A percentile compares a stretch with the other conserved stretches of the same genome.
Conservation (phyloP, 2,113 vertebrate species). For the Rhinogobius similis region DNA sequence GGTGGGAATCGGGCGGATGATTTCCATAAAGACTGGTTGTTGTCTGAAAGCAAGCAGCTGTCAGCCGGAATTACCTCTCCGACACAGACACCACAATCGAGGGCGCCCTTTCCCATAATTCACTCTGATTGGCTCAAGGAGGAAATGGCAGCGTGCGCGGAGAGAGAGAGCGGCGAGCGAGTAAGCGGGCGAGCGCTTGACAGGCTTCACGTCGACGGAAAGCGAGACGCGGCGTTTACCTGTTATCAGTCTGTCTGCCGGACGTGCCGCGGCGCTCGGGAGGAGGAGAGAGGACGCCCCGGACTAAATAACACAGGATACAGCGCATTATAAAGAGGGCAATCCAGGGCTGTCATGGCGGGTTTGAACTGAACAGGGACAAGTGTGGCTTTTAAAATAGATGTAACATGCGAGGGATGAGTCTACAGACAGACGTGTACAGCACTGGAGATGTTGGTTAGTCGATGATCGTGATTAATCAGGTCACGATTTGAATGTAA, state of each 20-base stretch:
- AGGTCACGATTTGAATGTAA: too few species aligned
- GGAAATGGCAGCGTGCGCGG: conserved; percentile 75
- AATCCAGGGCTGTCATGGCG: background rate
- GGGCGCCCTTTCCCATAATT: conserved; percentile 74
- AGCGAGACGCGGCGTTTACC: conserved; percentile 54
- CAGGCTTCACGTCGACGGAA: conserved; percentile 63
- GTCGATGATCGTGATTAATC: too few species aligned
- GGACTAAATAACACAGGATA: conserved; percentile 55
- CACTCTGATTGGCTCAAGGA: conserved; percentile 78
- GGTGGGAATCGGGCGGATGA: conserved; percentile 61
- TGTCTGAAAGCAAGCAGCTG: conserved; percentile 78
- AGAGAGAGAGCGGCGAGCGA: conserved; percentile 64
- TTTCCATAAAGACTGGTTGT: conserved; percentile 77
- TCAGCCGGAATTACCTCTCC: conserved; percentile 75
- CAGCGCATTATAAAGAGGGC: conserved; percentile 33
- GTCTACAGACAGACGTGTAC: background rate
- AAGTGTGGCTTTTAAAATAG: background rate
- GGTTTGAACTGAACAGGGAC: background rate
- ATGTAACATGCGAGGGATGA: background rate
- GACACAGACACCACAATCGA: conserved; percentile 77
- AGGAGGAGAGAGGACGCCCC: conserved; percentile 33
- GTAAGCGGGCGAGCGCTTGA: conserved; percentile 63
- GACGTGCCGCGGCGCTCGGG: conserved; percentile 37
- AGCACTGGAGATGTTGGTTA: too few species aligned
- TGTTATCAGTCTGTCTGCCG: conserved; percentile 70